Conservation (phyloP, 2,113 vertebrate genomes). For the Meles meles region DNA sequence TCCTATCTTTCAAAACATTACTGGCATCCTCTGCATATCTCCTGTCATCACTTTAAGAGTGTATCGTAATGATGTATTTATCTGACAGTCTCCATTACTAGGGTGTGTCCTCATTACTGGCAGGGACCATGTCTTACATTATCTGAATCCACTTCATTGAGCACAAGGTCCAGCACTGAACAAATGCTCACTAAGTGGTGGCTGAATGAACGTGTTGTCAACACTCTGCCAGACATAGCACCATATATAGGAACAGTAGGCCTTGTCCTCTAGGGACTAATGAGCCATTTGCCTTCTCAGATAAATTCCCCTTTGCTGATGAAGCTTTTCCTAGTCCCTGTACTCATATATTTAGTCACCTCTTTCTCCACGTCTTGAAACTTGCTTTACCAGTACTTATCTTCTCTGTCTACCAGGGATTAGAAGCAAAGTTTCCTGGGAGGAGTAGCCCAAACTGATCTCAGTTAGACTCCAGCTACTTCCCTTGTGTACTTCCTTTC, state of each 20-base stretch:
- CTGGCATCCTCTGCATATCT: neutral
- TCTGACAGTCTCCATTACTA: conserved; percentile 14
- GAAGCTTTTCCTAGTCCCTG: neutral
- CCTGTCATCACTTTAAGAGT: neutral
- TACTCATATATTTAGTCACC: neutral
- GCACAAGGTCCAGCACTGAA: neutral
- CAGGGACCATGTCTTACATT: neutral
- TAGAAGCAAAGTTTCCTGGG: conserved; percentile 18
- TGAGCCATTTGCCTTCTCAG: neutral
- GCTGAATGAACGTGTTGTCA: neutral
- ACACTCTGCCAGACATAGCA: neutral
- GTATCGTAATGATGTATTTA: neutral
- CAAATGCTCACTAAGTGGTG: neutral
- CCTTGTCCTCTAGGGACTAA: neutral
- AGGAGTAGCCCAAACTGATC: neutral
- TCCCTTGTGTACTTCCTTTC: neutral
- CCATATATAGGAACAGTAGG: neutral
- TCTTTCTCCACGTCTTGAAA: conserved; percentile 6
- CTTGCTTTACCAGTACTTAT: neutral
- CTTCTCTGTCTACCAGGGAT: neutral
- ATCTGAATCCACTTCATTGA: neutral
- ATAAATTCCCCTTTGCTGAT: neutral
- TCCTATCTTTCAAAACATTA: conserved; percentile 30
- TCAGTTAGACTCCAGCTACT: neutral
- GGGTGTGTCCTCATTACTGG: neutral